A percentile compares a stretch with the other conserved stretches of the same genome.
Conservation (phyloP, 2,113 vertebrate genomes). For the Nanorana parkeri region DNA sequence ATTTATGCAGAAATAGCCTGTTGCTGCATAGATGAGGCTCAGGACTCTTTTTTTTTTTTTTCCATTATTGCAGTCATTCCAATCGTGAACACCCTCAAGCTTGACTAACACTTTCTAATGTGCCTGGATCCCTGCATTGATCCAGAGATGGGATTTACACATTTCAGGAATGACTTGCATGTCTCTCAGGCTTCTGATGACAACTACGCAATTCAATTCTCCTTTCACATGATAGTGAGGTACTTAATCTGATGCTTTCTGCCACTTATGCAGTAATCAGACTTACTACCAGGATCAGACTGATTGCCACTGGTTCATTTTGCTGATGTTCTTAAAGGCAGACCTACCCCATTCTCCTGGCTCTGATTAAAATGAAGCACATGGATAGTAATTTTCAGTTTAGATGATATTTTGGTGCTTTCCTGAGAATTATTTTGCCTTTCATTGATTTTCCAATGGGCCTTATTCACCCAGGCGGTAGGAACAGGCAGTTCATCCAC, state of each 20-base stretch:
- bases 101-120: slow-evolving; percentile 23
- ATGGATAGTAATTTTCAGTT: too few relatives aligned
- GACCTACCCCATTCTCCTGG: too few relatives aligned
- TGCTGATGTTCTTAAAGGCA: too few relatives aligned
- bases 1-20: not conserved
- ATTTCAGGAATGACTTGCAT: slow-evolving; percentile 6
- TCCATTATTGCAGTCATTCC: not conserved
- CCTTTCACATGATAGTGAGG: not conserved
- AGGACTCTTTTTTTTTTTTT: not conserved
- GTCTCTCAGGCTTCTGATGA: slow-evolving; percentile 3
- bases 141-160: not conserved
- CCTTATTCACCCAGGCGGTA: too few relatives aligned
- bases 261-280: too few relatives aligned
- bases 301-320: too few relatives aligned
- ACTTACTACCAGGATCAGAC: too few relatives aligned
- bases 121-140: not conserved
- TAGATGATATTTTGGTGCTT: too few relatives aligned
- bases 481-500: too few relatives aligned
- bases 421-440: too few relatives aligned
- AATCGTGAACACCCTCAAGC: not conserved
- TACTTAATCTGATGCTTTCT: not conserved
- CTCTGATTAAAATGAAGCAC: too few relatives aligned
- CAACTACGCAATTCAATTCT: not conserved
- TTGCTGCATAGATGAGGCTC: not conserved
- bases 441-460: too few relatives aligned